These are phyloP conservation scores for Drosophila kanapiae DNA, from an alignment of 1,140 invertebrate species.

Conservation along the genomic window DNA sequence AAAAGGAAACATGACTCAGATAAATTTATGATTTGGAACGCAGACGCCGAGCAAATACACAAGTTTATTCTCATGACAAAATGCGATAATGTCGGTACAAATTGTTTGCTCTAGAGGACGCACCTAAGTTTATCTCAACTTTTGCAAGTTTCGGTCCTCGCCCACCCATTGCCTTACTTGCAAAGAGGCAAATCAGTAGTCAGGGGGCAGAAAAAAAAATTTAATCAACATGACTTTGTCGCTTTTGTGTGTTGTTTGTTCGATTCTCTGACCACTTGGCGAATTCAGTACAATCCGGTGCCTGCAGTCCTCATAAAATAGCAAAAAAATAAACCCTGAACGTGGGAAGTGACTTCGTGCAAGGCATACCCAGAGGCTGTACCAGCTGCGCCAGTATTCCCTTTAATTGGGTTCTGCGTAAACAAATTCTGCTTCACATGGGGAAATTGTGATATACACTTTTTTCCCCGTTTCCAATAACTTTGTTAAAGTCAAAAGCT, in stretches of 20 bases:
- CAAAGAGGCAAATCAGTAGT: slow-evolving; percentile 18
- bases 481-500: not conserved
- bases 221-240: slow-evolving; percentile 64
- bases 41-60: slow-evolving; percentile 19
- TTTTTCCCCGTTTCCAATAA: not conserved
- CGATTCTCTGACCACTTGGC: not conserved
- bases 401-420: slow-evolving; percentile 22
- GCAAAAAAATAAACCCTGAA: slow-evolving; percentile 7
- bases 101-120: slow-evolving; percentile 45
- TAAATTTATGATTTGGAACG: slow-evolving; percentile 11
- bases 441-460: not conserved
- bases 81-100: slow-evolving; percentile 57
- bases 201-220: slow-evolving; percentile 37
- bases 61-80: slow-evolving; percentile 53
- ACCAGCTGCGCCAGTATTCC: slow-evolving; percentile 4
- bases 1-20: not conserved
- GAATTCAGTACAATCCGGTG: slow-evolving; percentile 4
- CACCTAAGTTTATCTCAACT: slow-evolving; percentile 54
- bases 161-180: slow-evolving; percentile 31
- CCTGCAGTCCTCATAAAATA: slow-evolving; percentile 5
- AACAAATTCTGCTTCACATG: slow-evolving; percentile 3
- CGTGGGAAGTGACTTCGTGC: slow-evolving; percentile 13
- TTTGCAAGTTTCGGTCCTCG: slow-evolving; percentile 34
- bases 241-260: not conserved
- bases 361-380: slow-evolving; percentile 3